These are phyloP conservation scores for Erpornis zantholeuca DNA, from an alignment of 2,113 vertebrate species.

Conservation along the genomic window DNA sequence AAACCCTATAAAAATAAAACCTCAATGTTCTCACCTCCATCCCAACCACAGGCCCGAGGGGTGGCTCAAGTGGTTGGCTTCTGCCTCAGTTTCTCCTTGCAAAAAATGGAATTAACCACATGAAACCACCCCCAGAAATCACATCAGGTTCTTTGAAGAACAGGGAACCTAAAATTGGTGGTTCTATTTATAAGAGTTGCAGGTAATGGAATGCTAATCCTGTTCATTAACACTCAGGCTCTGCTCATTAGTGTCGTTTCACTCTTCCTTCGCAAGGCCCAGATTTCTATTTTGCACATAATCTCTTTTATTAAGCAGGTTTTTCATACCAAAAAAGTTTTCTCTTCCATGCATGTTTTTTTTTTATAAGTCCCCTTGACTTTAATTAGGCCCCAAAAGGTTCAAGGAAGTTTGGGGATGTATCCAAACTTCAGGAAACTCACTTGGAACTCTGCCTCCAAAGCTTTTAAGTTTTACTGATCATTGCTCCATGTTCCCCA, in stretches of 20 bases:
- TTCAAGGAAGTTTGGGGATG: not conserved
- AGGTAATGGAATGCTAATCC: slow-evolving; percentile 51
- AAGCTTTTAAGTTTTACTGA: not conserved
- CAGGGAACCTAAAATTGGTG: not conserved
- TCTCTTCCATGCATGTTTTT: not conserved
- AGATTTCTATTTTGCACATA: slow-evolving; percentile 38
- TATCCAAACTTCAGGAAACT: slow-evolving; percentile 6
- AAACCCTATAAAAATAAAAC: not conserved
- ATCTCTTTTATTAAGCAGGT: slow-evolving; percentile 48
- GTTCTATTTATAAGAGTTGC: slow-evolving; percentile 21
- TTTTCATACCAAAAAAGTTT: slow-evolving; percentile 27
- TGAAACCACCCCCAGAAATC: not conserved
- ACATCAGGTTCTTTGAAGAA: not conserved
- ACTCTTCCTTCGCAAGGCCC: not conserved
- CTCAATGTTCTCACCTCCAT: not conserved
- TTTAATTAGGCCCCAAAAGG: slow-evolving; percentile 56
- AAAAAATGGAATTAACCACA: not conserved
- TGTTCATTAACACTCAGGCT: slow-evolving; percentile 50
- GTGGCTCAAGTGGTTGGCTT: not conserved
- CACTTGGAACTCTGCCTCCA: not conserved
- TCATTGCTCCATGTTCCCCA: not conserved
- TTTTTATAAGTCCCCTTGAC: not conserved
- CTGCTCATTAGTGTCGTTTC: slow-evolving; percentile 54
- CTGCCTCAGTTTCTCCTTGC: not conserved
- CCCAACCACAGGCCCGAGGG: not conserved